Base-by-base conservation (phyloP, 2,113 vertebrate genomes). In the Tyto alba region DNA sequence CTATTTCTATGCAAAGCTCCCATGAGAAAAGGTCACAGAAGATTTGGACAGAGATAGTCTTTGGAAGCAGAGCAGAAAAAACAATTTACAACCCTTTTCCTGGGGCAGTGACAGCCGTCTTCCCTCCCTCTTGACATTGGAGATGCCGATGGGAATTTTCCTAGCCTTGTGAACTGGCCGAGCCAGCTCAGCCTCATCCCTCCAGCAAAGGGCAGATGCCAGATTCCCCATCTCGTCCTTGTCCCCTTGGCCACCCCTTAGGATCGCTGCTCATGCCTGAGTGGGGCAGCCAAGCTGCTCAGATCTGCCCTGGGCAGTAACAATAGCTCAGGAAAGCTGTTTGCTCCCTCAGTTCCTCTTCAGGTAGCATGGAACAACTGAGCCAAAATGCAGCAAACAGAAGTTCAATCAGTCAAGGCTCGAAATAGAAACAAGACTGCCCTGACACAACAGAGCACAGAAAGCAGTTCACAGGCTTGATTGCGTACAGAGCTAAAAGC, bases 321-420 rank as follows among this genome's bases (percentile, higher is more conserved):
- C 89, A 95, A 91, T 79, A 82, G 74, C 25, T 64, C 91, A 89
- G 89, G 94, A 96, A 93, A 95, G 40, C 53, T 72, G 27, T 63
- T 75, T 59, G 34, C 25, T 95, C 72, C 86, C 60, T n/a, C 91
- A 68, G 93, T 57, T 96, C 91, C 95, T 85, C 69, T 72, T 17
- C 88, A 94, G 82, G 92, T 88, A 94, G 34, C 1, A 3, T 1
- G 6, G 17, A 72, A 40, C 15, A 95, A 56, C 0, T 0, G 55
- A 91, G 73, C 64, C 89, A 89, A 89, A 95, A 27, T 11, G 23
- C 60, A 67, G 77, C 38, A 75, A 94, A 96, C 69, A 85, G 18
- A 73, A 94, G 81, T 82, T 95, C 69, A 68, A 48, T 64, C 77
- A 68, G 30, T 3, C 3, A 1, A 77, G 40, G 69, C 62, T 78